Base-by-base conservation (phyloP, 1,140 invertebrate genomes). In the Penaeus japonicus region DNA sequence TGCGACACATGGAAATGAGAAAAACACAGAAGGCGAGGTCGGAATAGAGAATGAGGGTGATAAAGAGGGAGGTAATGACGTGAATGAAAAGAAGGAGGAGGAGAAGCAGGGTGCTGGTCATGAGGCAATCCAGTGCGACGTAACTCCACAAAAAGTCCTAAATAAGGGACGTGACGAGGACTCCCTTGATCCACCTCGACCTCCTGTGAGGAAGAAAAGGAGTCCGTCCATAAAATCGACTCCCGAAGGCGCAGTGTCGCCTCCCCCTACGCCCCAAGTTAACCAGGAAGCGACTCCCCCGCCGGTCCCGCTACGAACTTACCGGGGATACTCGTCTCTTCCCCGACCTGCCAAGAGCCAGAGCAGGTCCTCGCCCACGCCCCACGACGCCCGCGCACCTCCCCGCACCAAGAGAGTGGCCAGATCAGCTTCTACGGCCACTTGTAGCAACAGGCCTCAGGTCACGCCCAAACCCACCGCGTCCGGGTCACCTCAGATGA, bases 291-390 rank as follows among this genome's bases (percentile, higher is more conserved):
- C 24, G 75, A 32, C 85, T 12, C 24, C 54, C 35, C 85, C 85
- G n/a, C 62, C n/a, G 32, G 20, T 54, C n/a, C 85, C 85, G 15
- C 27, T 39, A 57, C 59, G 85, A 80, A 65, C 57, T 22, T 55
- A 86, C 73, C 47, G 84, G 27, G 27, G 78, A 18, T 80, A 35
- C 57, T 20, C 39, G n/a, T 88, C 87, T 30, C 80, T 88, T 47
- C 87, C 87, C 27, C 87, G 87, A 2, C 79, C 27, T 17, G 30
- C 59, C 7, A 88, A 84, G 17, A 35, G 32, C 10, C 54, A 80
- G 35, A 22, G n/a, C 27, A 27, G n/a, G 39, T 17, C 57, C 54
- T 32, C 59, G 27, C 32, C 32, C 32, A 47, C 65, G 24, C 27
- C 59, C 62, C 18, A 39, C 18, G 35, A 24, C n/a, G 24, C 17